Evolutionary conservation across 2,797 vertebrate genomes (phyloP), one percentile per base, ranked within the genome.

Genomic region (Hafferia zeledoni): DNA sequence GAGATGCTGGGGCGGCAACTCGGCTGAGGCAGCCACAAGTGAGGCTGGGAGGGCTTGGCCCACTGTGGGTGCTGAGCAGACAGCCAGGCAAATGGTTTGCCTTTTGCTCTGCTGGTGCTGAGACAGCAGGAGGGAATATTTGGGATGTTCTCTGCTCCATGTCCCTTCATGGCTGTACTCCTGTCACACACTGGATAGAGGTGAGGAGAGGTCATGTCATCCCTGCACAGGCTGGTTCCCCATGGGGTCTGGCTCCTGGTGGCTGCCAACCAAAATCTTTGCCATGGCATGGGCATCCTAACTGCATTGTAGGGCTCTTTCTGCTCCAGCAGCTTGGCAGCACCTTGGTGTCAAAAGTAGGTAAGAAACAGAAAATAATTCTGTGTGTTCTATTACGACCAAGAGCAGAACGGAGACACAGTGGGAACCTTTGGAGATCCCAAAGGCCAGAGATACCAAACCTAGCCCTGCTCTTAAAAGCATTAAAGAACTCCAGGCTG

Each of bases 211-310:
- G 46, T 49, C 12, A 0, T 43, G 55, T 72, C 57, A 35, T 24
- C 35, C 23, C 5, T 1, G 1, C 57, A 39, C 8, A 19, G 39
- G 50, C 17, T 56, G 43, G 41, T 19, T 61, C 25, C 10, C 55
- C 0, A 0, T 5, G 3, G 24, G 1, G 0, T 30, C 24, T 43
- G 64, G 27, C 60, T 92, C 18, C 28, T 9, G 4, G 22, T 35
- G 17, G 6, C 53, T 81, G 52, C 28, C 0, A 0, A 17, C 39
- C 9, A 2, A 61, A 89, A 61, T 24, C 31, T 31, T 52, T 6
- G 14, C 63, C 1, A 1, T 0, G 12, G 35, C 3, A 1, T 5
- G 1, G 23, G 22, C 46, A 56, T 47, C 81, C 50, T 3, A 5
- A 27, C 35, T 43, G 61, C 86, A 57, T 27, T 83, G 49, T 46